Percentiles rank a stretch among this genome's conserved stretches.
These are phyloP conservation scores for Trinectes maculatus DNA, from an alignment of 2,113 vertebrate species.

Conservation along the genomic window DNA sequence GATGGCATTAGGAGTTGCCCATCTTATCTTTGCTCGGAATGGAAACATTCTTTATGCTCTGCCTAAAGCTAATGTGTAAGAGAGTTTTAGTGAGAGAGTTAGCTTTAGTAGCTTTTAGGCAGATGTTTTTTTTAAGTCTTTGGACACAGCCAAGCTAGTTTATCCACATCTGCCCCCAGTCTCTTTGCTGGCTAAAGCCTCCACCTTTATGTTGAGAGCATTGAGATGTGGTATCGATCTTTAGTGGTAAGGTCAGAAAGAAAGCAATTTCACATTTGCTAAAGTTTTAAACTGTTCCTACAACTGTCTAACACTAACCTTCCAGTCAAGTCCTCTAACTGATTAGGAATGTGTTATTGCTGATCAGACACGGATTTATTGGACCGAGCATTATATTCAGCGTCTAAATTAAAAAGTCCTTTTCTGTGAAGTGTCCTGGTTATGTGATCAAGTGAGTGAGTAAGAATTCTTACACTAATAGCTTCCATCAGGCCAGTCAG, in stretches of 20 bases:
- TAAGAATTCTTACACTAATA: conserved; percentile 60
- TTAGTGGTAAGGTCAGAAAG: neutral
- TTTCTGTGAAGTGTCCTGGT: conserved; percentile 42
- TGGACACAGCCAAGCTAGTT: neutral
- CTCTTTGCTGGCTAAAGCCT: neutral
- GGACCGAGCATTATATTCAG: conserved; percentile 32
- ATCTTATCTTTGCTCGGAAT: neutral
- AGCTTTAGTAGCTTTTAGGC: no score
- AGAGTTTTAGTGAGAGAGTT: no score
- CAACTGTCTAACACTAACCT: conserved; percentile 14
- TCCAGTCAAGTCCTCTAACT: conserved; percentile 12
- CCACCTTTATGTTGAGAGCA: neutral
- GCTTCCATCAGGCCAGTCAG: conserved; percentile 55
- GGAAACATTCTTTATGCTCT: no score
- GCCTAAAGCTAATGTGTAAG: no score
- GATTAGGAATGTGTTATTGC: conserved; percentile 43
- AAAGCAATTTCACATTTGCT: conserved; percentile 8
- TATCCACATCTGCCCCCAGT: neutral
- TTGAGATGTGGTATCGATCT: neutral
- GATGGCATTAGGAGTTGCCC: neutral
- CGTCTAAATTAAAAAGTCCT: conserved; percentile 11
- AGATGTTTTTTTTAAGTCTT: neutral
- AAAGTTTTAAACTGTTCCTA: conserved; percentile 1
- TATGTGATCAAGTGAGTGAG: conserved; percentile 57
- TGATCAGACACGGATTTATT: conserved; percentile 48